Evolutionary conservation across 2,797 vertebrate species (phyloP), one percentile per base, ranked within the genome.

Genomic region (Chelonia mydas): DNA sequence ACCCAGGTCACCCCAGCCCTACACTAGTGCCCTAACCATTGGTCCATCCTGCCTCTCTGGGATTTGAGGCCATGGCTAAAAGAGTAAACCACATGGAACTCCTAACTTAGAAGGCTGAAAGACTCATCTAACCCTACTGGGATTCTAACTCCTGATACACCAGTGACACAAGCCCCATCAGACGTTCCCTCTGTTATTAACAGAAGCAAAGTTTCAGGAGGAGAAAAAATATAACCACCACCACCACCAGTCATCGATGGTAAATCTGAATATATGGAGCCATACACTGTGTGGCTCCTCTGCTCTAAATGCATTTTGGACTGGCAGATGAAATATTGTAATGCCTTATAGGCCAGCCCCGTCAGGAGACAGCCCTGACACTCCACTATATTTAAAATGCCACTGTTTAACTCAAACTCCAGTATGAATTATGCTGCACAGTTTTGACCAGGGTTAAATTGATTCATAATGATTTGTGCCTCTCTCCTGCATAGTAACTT

Each of bases 391-490:
- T 95, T 95, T 83, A 86, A 94, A 94, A 94, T 74, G 31, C 16
- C 77, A 21, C 27, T 81, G 51, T 81, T 94, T 84, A 81, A 92
- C 90, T 96, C 88, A 84, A 37, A 91, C 87, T 92, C 88, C 89
- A 28, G 12, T 83, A 33, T 77, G 96, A 97, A 94, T 96, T 95
- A 93, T 8, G 8, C 27, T 92, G 91, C 96, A 87, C 95, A 96
- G 94, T 97, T 98, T 96, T 95, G 94, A 94, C 92, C 94, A 86
- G 95, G 88, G 82, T 97, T 97, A 97, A 98, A 98, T 97, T 98
- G 96, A 98, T 98, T 98, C 88, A 83, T 98, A 97, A 98, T 95
- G 96, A 98, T 98, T 98, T 98, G 95, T 97, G 94, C 93, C 97
- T 98, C 94, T 98, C 93, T 95, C 88, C 92, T 95, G 91, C 90